Percentiles rank a stretch among this genome's conserved stretches.
phyloP scores from a whole-genome alignment of 2,113 vertebrate species.

The Anarhynchus alexandrinus region DNA sequence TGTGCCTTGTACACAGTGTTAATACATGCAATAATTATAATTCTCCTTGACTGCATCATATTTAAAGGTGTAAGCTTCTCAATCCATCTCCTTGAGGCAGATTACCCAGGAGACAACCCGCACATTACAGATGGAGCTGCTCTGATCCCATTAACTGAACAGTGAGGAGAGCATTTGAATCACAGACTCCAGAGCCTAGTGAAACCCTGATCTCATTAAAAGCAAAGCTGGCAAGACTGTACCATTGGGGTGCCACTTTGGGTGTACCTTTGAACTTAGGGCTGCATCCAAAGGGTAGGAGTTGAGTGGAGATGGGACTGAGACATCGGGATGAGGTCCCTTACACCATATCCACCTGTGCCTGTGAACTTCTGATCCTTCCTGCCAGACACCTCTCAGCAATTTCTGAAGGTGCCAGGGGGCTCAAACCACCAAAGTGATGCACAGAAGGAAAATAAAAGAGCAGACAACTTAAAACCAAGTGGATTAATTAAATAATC shows the following conservation, averaged over 20 bases:
- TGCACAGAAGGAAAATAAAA: conserved; percentile 50
- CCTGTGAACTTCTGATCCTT: conserved; percentile 33
- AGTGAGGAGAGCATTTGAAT: conserved; percentile 54
- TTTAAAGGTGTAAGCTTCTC: conserved; percentile 70
- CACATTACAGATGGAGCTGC: conserved; percentile 60
- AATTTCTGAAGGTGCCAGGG: neutral
- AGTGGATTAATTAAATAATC: conserved; percentile 67
- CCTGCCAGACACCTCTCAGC: conserved; percentile 11
- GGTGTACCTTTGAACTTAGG: conserved; percentile 35
- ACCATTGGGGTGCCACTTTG: conserved; percentile 45
- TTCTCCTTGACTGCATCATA: conserved; percentile 72
- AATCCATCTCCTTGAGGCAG: conserved; percentile 67
- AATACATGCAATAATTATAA: conserved; percentile 73
- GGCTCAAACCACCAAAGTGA: conserved; percentile 34
- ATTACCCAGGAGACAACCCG: conserved; percentile 65
- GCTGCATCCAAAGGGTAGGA: neutral
- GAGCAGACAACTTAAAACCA: conserved; percentile 31
- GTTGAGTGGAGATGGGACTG: neutral
- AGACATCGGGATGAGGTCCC: neutral
- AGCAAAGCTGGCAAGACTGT: conserved; percentile 29
- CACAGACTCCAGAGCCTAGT: conserved; percentile 57
- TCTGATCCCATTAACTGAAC: conserved; percentile 70
- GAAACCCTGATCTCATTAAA: conserved; percentile 70
- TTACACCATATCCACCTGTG: conserved; percentile 3
- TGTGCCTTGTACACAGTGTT: conserved; percentile 44